A percentile compares a stretch with the other conserved stretches of the same genome.
Conservation (phyloP, 2,888 invertebrate genomes). For the Nephrotoma appendiculata region DNA sequence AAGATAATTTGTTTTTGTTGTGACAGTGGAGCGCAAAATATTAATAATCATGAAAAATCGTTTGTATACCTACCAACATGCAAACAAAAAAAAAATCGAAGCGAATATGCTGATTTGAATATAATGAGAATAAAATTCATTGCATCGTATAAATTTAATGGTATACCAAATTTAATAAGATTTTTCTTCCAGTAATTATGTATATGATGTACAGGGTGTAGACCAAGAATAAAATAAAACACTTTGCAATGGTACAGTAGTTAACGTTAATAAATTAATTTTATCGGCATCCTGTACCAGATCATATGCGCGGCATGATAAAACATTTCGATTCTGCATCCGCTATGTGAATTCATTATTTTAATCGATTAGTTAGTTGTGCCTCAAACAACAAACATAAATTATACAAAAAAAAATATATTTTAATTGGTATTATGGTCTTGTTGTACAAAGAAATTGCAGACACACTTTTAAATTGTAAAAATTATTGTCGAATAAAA, state of each 20-base stretch:
- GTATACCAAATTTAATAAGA: background rate
- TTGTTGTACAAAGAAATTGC: background rate
- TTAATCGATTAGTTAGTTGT: background rate
- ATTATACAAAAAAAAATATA: background rate
- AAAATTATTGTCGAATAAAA: background rate
- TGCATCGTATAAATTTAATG: background rate
- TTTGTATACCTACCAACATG: background rate
- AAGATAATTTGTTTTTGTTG: background rate
- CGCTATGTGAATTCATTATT: background rate
- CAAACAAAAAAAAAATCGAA: background rate
- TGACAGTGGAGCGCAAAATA: background rate
- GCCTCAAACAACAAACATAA: background rate
- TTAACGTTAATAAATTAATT: no score
- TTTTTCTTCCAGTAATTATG: background rate
- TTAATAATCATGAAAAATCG: background rate
- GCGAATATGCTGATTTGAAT: background rate
- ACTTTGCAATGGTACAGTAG: no score
- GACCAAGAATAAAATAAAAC: no score
- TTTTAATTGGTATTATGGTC: background rate
- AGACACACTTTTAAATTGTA: background rate
- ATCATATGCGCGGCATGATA: background rate
- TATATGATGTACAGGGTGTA: no score
- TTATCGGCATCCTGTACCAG: background rate
- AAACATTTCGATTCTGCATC: background rate
- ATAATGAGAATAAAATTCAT: background rate